phyloP scores from a whole-genome alignment of 2,797 vertebrate species.

The Rhynchotus rufescens region DNA sequence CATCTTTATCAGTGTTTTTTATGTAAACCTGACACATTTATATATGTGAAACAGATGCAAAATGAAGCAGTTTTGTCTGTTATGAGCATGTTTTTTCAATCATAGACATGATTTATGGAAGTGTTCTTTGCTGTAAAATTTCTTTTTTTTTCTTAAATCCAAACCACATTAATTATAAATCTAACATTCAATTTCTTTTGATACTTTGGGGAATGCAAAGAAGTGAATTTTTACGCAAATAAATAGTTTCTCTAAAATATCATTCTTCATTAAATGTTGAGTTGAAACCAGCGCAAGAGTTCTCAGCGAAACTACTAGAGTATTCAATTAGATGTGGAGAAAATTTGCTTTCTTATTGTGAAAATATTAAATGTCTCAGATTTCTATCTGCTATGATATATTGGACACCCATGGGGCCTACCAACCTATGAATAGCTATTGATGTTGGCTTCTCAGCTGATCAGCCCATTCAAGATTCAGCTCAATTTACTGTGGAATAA shows the following conservation, averaged over 20 bases:
- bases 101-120: slow-evolving; percentile 81
- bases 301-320: slow-evolving; percentile 32
- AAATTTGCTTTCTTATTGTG: slow-evolving; percentile 47
- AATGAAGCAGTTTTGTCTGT: slow-evolving; percentile 76
- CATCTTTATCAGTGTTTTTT: slow-evolving; percentile 80
- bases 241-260: slow-evolving; percentile 69
- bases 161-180: slow-evolving; percentile 79
- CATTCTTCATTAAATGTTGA: slow-evolving; percentile 65
- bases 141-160: slow-evolving; percentile 61
- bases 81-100: slow-evolving; percentile 80
- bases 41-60: slow-evolving; percentile 84
- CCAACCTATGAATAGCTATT: slow-evolving; percentile 51
- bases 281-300: slow-evolving; percentile 51
- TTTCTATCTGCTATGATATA: slow-evolving; percentile 47
- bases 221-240: slow-evolving; percentile 59
- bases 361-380: slow-evolving; percentile 46
- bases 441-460: slow-evolving; percentile 43
- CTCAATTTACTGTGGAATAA: slow-evolving; percentile 45
- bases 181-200: slow-evolving; percentile 61
- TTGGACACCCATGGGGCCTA: slow-evolving; percentile 32
- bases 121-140: slow-evolving; percentile 74
- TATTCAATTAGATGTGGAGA: slow-evolving; percentile 60
- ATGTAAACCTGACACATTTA: slow-evolving; percentile 82
- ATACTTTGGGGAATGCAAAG: slow-evolving; percentile 52
- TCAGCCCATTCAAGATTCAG: not conserved